Base-by-base conservation (phyloP, 2,113 vertebrate species). In the Bothrops jararaca region DNA sequence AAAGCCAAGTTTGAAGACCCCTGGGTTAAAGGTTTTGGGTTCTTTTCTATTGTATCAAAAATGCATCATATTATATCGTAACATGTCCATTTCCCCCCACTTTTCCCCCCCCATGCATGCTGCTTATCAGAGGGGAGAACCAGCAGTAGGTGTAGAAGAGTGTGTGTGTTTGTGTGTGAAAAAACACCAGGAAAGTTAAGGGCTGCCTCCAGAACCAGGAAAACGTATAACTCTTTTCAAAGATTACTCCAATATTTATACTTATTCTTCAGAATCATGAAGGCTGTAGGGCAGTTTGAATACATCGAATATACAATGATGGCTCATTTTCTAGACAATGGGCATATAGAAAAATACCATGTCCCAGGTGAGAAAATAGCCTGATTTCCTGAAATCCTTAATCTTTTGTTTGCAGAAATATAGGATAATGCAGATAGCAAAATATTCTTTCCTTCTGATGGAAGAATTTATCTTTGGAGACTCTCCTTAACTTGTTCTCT, bases 61-160 rank as follows among this genome's bases (percentile, higher is more conserved):
- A n/a, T n/a, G 11, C 6, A n/a, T 64, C 26, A 13, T 69, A 64
- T 64, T 64, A 64, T 29, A 13, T 69, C n/a, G 15, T 93, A 92
- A 93, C 24, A 26, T 89, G n/a, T 89, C 11, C 13, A 34, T 29
- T 93, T 89, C 90, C 92, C 29, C 0, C 94, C 86, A 96, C 86
- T 94, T 96, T 92, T 95, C 80, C 93, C 92, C 92, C 95, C 94
- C 94, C 96, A 96, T 96, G 94, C 96, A 97, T 50, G 97, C 98
- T 97, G 97, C 95, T 85, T 45, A 56, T 92, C 97, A 98, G 98
- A 96, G 98, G 97, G 96, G 98, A 98, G 95, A 98, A 95, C 95
- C 97, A 97, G 97, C 97, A 98, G 97, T 98, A 98, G 98, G 97
- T 97, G 93, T 94, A 90, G 95, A 80, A n/a, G 56, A 22, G 56